These are phyloP conservation scores for Pachypsylla venusta DNA, from an alignment of 1,140 invertebrate genomes.

Conservation along the genomic window DNA sequence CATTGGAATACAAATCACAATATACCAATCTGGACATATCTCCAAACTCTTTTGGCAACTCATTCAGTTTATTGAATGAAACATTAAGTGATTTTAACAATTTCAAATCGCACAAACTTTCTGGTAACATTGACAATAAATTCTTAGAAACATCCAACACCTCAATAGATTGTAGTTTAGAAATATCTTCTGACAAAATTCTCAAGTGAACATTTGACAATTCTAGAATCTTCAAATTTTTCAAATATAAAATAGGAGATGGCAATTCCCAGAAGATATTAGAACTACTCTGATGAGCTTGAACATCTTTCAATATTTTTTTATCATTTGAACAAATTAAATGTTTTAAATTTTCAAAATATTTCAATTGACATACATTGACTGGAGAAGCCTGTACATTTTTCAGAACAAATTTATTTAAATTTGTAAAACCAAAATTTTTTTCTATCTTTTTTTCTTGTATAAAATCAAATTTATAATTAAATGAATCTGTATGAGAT, in stretches of 20 bases:
- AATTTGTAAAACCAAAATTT: not conserved
- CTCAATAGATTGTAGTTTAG: not conserved
- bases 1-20: not conserved
- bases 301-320: too few relatives aligned
- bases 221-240: not conserved
- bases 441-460: not conserved
- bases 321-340: not conserved
- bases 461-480: too few relatives aligned
- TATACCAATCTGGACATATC: not conserved
- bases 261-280: conserved; percentile 2
- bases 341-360: not conserved
- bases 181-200: not conserved
- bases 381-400: not conserved
- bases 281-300: not conserved
- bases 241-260: not conserved
- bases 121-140: not conserved
- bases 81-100: not conserved
- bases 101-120: not conserved
- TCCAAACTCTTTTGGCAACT: not conserved
- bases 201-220: not conserved
- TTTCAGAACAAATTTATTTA: not conserved
- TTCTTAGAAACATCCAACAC: not conserved
- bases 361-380: not conserved
- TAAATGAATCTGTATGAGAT: not conserved
- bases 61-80: not conserved